A percentile compares a stretch with the other conserved stretches of the same genome.
Conservation (phyloP, 2,797 vertebrate species). For the Craterocephalus amniculus region DNA sequence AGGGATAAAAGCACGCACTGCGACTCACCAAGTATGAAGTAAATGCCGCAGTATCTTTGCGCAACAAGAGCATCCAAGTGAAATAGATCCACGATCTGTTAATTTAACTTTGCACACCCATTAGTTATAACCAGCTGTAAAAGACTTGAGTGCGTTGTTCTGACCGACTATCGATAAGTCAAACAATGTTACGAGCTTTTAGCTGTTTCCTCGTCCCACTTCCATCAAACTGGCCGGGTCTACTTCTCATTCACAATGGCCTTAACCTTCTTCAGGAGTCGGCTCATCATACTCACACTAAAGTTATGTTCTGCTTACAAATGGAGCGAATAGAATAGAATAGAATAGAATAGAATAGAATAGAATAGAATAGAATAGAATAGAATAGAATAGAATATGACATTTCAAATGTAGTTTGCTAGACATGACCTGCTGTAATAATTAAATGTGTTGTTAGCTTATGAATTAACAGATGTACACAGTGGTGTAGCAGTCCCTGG, state of each 20-base stretch:
- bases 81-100: constrained; percentile 55
- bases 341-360: background rate
- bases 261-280: constrained; percentile 27
- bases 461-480: background rate
- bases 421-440: too few species aligned
- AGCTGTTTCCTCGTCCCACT: constrained; percentile 6
- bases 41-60: constrained; percentile 82
- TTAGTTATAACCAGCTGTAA: rapidly evolving
- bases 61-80: constrained; percentile 63
- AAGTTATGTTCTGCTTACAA: background rate
- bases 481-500: too few species aligned
- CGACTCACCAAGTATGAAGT: constrained; percentile 57
- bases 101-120: rapidly evolving
- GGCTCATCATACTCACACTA: background rate
- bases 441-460: background rate
- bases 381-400: too few species aligned
- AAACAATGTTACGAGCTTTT: background rate
- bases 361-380: background rate
- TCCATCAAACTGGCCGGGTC: constrained; percentile 65
- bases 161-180: background rate
- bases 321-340: background rate
- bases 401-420: too few species aligned
- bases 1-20: constrained; percentile 64
- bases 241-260: constrained; percentile 80
- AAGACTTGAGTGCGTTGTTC: rapidly evolving